Base-by-base conservation (phyloP, 1,140 invertebrate genomes). In the Caenorhabditis tropicalis region DNA sequence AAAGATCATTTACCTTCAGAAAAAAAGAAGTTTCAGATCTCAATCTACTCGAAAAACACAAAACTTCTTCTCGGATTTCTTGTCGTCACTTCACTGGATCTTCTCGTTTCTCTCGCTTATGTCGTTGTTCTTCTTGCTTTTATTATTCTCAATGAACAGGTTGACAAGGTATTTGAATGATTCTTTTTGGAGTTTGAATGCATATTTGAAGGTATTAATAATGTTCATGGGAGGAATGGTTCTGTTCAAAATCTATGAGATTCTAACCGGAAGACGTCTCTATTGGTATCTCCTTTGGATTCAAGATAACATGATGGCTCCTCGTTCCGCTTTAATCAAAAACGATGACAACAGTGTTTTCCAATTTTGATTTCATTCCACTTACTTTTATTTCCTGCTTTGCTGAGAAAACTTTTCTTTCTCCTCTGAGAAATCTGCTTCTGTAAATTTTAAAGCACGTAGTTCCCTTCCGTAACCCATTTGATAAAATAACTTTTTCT, bases 141-240 rank as follows among this genome's bases (percentile, higher is more conserved):
- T n/a, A 74, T 74, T 12, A n/a, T 74, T 43, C 65, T 74, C 36
- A 74, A 74, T 46, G 65, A 74, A 43, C 19, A 74, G 15, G 36
- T 74, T 43, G 65, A 74, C 21, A 74, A 74, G 36, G 65, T 56
- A 56, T 9, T 21, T 2, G n/a, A n/a, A n/a, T n/a, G n/a, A n/a
- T n/a, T n/a, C n/a, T 0, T 56, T 27, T 56, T 24, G 21, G 24
- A 27, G 7, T n/a, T n/a, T n/a, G n/a, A n/a, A n/a, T n/a, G n/a
- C n/a, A n/a, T n/a, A n/a, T n/a, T n/a, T n/a, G n/a, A n/a, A 74
- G 65, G 65, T 74, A 2, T 24, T 74, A 36, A 74, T 74, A 74
- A 74, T 74, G 65, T 74, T 74, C 36, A 74, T 74, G 65, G 65
- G 33, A 33, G 65, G 65, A 74, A 74, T 74, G 65, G 65, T 74